Evolutionary conservation across 2,797 vertebrate genomes (phyloP), one percentile per base, ranked within the genome.

Genomic region (Ctenochaetus hawaiiensis): DNA sequence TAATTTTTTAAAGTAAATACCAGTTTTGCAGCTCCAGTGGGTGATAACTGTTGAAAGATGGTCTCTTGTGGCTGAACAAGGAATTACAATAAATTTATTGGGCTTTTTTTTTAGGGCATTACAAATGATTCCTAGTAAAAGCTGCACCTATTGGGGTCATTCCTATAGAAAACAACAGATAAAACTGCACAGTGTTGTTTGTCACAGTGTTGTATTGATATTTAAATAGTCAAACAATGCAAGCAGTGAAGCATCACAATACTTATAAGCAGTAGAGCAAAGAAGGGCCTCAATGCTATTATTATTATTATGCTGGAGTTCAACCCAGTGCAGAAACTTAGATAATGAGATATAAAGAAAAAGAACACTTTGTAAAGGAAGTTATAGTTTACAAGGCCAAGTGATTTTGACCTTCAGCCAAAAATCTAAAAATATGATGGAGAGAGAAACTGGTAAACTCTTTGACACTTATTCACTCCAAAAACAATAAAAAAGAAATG

Each of bases 331-430:
- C 56, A 52, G 66, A 73, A 80, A 70, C 41, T 44, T 52, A 53
- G 66, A 80, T 71, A 77, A 85, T 78, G 63, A 82, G 69, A 80
- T 77, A 71, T 54, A 68, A 64, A 68, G 70, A 81, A 66, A 86
- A 43, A 77, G 72, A 77, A 90, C 77, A 85, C 89, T 88, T 78
- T 82, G 75, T 79, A 39, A 71, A 26, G 63, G 60, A 83, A 54
- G 51, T 73, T 59, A 64, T n/a, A 39, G 43, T 82, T 81, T 78
- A 34, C 30, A 41, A 41, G 47, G 72, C 45, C 86, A 78, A 77
- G 52, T 82, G 17, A 72, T 51, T 20, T 49, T 75, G 81, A 88
- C 77, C 87, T 81, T 85, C 67, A 72, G 52, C 59, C 49, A 41
- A 85, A 85, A 85, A 48, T 70, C 69, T 51, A 51, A 71, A 87